phyloP scores from a whole-genome alignment of 2,113 vertebrate species.

The Cacatua alba region DNA sequence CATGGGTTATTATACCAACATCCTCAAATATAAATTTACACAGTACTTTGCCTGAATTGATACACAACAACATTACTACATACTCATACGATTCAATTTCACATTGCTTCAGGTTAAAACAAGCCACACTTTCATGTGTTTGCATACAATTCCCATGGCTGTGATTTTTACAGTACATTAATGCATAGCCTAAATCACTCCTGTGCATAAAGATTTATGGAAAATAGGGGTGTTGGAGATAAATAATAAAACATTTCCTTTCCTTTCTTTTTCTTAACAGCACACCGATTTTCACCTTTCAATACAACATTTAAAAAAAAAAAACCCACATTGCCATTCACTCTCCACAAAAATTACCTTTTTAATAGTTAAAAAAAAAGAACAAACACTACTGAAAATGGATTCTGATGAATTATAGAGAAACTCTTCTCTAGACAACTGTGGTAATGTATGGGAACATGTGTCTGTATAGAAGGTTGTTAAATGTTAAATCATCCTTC shows the following conservation, averaged over 20 bases:
- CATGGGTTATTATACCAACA: conserved; percentile 56
- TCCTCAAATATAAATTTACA: conserved; percentile 53
- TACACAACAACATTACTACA: conserved; percentile 30
- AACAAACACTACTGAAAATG: neutral
- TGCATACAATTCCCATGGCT: conserved; percentile 63
- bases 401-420: neutral
- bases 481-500: neutral
- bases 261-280: neutral
- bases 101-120: conserved; percentile 75
- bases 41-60: conserved; percentile 37
- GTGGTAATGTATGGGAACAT: neutral
- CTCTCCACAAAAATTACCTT: neutral
- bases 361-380: neutral
- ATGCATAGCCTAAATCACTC: conserved; percentile 28
- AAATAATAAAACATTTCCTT: conserved; percentile 19
- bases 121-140: conserved; percentile 66
- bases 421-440: conserved; percentile 26
- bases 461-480: neutral
- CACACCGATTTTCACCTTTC: neutral
- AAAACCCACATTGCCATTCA: neutral
- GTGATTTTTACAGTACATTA: conserved; percentile 39
- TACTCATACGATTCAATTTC: conserved; percentile 68
- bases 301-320: conserved; percentile 1
- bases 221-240: conserved; percentile 54
- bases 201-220: conserved; percentile 39